Evolutionary conservation across 2,113 vertebrate genomes (phyloP), one percentile per base, ranked within the genome.

Genomic region (Tonatia bakeri): DNA sequence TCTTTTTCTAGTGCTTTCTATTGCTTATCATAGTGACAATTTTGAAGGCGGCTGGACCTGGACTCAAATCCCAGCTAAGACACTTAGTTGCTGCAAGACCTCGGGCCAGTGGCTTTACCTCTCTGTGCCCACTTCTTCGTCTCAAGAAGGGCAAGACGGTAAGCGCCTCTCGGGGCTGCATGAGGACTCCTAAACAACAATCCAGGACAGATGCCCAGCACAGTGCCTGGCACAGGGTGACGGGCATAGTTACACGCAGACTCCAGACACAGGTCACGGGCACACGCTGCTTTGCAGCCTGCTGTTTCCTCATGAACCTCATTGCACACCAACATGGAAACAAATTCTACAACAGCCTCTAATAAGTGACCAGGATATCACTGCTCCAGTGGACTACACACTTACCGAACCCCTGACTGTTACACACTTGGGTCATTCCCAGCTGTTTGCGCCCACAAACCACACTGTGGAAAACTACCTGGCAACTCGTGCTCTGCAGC

Each of bases 291-390:
- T 38, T 36, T 5, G 20, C 0, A 56, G 56, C 64, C 73, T 72
- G n/a, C 36, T 89, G 38, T 17, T 16, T 64, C 33, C 92, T 64
- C 69, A 11, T 0, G 7, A 45, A 13, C 75, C 76, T 81, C 1
- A 1, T 31, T 31, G 40, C 22, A 65, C 6, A 6, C 12, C 75
- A 65, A 4, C 31, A 17, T 1, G 31, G 4, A 36, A 52, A 40
- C 26, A 7, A 33, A 45, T 7, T 8, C 43, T n/a, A 16, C 0
- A 2, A 40, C 2, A 10, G 28, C 64, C 79, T 47, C 54, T 45
- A 17, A 0, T 5, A 2, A 43, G 64, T 11, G 3, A 47, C 3
- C 1, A 15, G 3, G 1, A 22, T 1, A 19, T 4, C 22, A 33
- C 1, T n/a, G 3, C 1, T 10, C 50, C 26, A 26, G 24, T 3